A percentile compares a stretch with the other conserved stretches of the same genome.
These are phyloP conservation scores for Poeciliopsis turneri DNA, from an alignment of 2,797 vertebrate genomes.

Conservation along the genomic window DNA sequence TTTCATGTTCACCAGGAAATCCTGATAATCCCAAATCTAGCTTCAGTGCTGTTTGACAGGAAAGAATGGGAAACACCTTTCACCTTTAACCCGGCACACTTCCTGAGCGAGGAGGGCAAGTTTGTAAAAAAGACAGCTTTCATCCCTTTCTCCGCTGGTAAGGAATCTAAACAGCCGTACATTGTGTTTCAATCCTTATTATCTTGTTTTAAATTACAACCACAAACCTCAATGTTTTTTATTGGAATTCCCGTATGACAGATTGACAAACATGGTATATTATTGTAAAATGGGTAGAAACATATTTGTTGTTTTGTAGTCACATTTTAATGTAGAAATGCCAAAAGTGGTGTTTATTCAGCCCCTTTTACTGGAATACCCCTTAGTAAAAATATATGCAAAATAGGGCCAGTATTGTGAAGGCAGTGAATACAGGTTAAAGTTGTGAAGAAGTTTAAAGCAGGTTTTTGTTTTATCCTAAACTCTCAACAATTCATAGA, in stretches of 20 bases:
- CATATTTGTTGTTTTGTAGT: neutral
- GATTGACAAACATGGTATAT: neutral
- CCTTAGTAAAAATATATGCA: neutral
- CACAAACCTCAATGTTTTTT: neutral
- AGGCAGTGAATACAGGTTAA: neutral
- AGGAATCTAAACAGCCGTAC: neutral
- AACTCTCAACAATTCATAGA: no score
- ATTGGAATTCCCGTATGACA: neutral
- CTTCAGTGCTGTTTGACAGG: slow-evolving; percentile 81
- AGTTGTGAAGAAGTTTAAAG: neutral
- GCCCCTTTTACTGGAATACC: neutral
- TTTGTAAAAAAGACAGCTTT: slow-evolving; percentile 82
- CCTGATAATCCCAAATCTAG: slow-evolving; percentile 53
- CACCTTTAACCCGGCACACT: slow-evolving; percentile 84
- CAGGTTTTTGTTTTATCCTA: no score
- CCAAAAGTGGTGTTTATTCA: neutral
- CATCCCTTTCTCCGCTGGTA: slow-evolving; percentile 81
- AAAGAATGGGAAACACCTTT: slow-evolving; percentile 82
- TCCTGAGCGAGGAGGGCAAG: slow-evolving; percentile 81
- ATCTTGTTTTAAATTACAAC: neutral
- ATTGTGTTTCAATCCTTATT: neutral
- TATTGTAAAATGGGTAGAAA: neutral
- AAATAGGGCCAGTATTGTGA: neutral
- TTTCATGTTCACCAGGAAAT: slow-evolving; percentile 72
- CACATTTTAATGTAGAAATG: neutral